Conservation (phyloP, 2,888 invertebrate species). For the Beris morrisii region DNA sequence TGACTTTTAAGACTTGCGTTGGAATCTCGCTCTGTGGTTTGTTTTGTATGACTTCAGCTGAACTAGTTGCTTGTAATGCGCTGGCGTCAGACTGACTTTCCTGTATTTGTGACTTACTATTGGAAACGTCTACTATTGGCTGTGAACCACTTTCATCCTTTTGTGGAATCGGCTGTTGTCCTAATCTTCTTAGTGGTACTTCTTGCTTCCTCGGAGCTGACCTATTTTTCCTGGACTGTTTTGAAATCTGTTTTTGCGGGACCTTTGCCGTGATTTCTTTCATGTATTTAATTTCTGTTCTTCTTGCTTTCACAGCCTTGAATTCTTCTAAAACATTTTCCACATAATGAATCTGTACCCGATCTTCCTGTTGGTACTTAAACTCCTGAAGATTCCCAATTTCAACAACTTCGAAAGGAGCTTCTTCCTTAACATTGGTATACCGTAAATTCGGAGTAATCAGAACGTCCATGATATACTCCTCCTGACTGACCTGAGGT, state of each 20-base stretch:
- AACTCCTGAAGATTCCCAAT: slow-evolving; percentile 48
- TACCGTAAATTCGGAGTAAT: slow-evolving; percentile 50
- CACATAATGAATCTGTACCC: slow-evolving; percentile 30
- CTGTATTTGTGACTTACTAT: too few relatives aligned
- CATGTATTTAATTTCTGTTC: neutral
- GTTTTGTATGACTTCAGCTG: neutral
- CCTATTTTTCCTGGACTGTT: neutral
- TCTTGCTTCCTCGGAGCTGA: neutral
- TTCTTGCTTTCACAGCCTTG: neutral
- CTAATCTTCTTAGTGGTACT: neutral
- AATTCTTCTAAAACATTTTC: slow-evolving; percentile 22
- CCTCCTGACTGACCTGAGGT: slow-evolving; percentile 24
- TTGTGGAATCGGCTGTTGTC: neutral
- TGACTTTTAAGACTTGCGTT: neutral
- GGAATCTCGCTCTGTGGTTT: neutral
- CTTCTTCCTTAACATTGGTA: slow-evolving; percentile 46
- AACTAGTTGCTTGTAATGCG: neutral
- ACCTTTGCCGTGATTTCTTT: neutral
- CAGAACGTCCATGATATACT: slow-evolving; percentile 49
- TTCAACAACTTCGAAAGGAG: slow-evolving; percentile 45
- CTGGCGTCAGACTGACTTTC: too few relatives aligned
- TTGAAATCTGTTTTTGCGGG: neutral
- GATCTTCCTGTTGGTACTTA: slow-evolving; percentile 42
- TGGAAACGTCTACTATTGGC: neutral
- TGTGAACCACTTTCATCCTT: neutral